A percentile compares a stretch with the other conserved stretches of the same genome.
Evolutionary conservation across 2,797 vertebrate genomes (phyloP).

Genomic region (Acomys russatus): DNA sequence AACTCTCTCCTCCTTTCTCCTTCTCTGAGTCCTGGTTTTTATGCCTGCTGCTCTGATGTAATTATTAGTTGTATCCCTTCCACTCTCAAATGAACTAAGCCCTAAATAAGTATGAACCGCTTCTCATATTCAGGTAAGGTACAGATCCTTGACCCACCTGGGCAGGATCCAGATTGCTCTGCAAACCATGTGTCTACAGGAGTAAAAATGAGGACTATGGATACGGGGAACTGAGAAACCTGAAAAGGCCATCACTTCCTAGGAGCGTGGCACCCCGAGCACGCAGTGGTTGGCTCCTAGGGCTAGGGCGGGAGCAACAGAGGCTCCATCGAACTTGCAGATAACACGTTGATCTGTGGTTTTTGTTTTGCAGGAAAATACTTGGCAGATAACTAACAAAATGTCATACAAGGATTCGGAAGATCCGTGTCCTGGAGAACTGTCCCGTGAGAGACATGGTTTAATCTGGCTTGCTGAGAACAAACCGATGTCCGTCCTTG

Average conservation of each 20-base stretch:
- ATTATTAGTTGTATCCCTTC: conserved; percentile 32
- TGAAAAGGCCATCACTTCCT: background rate
- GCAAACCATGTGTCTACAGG: background rate
- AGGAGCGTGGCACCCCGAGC: background rate
- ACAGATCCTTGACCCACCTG: conserved; percentile 3
- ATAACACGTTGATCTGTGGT: conserved; percentile 56
- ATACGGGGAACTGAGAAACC: background rate
- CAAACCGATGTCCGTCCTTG: conserved; percentile 86
- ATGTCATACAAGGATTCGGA: conserved; percentile 85
- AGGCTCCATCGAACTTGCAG: background rate
- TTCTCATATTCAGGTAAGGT: conserved; percentile 8
- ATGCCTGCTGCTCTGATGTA: background rate
- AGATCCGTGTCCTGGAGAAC: conserved; percentile 82
- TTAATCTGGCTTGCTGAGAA: conserved; percentile 86
- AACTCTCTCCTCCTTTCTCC: background rate
- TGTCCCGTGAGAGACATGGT: conserved; percentile 86
- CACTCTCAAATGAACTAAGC: background rate
- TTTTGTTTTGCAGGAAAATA: conserved; percentile 95
- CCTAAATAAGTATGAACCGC: background rate
- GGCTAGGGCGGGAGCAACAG: background rate
- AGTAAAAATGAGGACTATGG: background rate
- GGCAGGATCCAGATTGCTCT: conserved; percentile 29
- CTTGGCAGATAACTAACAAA: conserved; percentile 97
- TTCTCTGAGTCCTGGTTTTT: background rate
- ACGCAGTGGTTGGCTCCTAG: background rate